phyloP scores from a whole-genome alignment of 2,888 invertebrate genomes.

The Galerucella nymphaeae region DNA sequence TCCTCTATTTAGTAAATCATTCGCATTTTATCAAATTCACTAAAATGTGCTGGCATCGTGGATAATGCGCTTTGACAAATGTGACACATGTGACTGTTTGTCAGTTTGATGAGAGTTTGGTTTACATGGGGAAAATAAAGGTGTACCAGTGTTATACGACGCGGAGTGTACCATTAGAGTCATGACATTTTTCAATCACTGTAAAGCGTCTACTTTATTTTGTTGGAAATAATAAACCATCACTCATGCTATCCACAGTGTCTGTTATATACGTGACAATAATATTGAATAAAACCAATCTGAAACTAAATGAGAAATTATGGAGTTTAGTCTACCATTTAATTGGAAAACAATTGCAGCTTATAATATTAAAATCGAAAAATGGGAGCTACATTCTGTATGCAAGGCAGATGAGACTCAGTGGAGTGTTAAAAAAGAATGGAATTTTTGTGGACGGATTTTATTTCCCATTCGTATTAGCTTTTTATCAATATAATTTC shows the following conservation, averaged over 20 bases:
- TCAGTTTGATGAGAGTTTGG: too few species aligned
- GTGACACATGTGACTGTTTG: too few species aligned
- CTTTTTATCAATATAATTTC: conserved; percentile 1
- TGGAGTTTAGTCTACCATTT: conserved; percentile 51
- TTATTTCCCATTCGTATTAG: not conserved
- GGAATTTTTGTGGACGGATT: conserved; percentile 16
- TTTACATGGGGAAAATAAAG: too few species aligned
- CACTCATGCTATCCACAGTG: not conserved
- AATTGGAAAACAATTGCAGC: conserved; percentile 54
- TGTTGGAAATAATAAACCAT: not conserved
- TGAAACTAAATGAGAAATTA: conserved; percentile 52
- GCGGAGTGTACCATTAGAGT: too few species aligned
- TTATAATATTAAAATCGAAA: conserved; percentile 35
- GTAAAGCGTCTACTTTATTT: not conserved
- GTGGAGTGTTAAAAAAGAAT: conserved; percentile 8
- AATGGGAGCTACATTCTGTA: conserved; percentile 22
- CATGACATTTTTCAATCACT: not conserved
- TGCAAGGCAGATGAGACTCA: conserved; percentile 14
- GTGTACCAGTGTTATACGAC: too few species aligned
- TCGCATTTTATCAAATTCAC: too few species aligned
- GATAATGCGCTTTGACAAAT: too few species aligned
- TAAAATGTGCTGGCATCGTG: too few species aligned
- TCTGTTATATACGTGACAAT: conserved; percentile 23
- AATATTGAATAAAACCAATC: conserved; percentile 32
- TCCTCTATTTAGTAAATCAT: too few species aligned